A percentile compares a stretch with the other conserved stretches of the same genome.
Evolutionary conservation across 1,140 invertebrate species (phyloP).

Genomic region (Papilio xuthus): DNA sequence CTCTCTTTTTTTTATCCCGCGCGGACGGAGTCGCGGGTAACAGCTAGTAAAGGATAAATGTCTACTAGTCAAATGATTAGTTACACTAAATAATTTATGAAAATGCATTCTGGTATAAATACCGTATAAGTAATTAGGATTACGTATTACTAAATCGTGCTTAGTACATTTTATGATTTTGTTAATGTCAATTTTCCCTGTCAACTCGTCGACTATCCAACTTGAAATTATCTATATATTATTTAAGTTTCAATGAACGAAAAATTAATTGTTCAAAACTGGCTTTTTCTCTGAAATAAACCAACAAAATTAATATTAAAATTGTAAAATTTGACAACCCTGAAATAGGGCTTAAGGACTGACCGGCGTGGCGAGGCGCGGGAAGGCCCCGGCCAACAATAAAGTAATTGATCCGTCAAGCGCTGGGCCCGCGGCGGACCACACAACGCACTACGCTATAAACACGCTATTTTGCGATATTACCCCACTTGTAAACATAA

Average conservation of each 20-base stretch:
- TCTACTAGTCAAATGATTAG: neutral
- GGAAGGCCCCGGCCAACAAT: conserved; percentile 42
- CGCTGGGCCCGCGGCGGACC: conserved; percentile 55
- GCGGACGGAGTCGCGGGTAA: no score
- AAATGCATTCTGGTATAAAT: no score
- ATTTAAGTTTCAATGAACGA: no score
- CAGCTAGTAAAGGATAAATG: neutral
- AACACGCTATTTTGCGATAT: conserved; percentile 55
- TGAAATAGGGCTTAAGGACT: conserved; percentile 5
- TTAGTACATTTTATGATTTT: no score
- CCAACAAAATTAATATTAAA: neutral
- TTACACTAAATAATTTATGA: neutral
- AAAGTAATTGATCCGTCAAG: conserved; percentile 72
- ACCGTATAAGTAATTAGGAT: no score
- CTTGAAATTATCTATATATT: no score
- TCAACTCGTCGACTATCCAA: no score
- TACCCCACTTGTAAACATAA: conserved; percentile 38
- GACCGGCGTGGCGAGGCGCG: neutral
- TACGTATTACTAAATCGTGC: no score
- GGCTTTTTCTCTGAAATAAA: no score
- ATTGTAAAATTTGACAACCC: conserved; percentile 14
- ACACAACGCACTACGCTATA: conserved; percentile 46
- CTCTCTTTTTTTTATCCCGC: no score
- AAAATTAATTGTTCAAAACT: no score
- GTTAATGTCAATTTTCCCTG: no score